Evolutionary conservation across 2,113 vertebrate species (phyloP).

Genomic region (Pristiophorus japonicus): DNA sequence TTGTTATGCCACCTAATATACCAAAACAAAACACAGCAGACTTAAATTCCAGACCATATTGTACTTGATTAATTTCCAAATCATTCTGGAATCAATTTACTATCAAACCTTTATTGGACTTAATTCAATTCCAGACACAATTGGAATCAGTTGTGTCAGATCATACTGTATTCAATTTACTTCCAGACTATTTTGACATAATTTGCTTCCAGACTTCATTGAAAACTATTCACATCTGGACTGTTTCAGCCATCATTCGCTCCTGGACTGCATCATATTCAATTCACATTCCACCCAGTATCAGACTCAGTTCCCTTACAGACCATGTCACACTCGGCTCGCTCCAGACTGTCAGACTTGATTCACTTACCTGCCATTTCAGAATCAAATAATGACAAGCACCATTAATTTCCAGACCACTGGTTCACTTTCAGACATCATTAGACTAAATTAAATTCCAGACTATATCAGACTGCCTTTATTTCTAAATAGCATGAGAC

Average conservation of each 20-base stretch:
- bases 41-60: constrained; percentile 1
- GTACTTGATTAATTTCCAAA: constrained; percentile 21
- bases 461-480: not conserved
- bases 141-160: constrained; percentile 22
- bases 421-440: not conserved
- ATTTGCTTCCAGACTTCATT: constrained; percentile 32
- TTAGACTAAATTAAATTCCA: not conserved
- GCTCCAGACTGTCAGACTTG: constrained; percentile 19
- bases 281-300: constrained; percentile 26
- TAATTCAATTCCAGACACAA: constrained; percentile 13
- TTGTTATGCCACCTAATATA: not conserved
- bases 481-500: not conserved
- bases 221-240: constrained; percentile 34
- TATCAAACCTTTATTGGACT: constrained; percentile 23
- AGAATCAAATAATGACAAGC: constrained; percentile 17
- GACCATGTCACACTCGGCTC: not conserved
- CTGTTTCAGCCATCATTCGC: constrained; percentile 17
- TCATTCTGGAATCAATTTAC: constrained; percentile 34
- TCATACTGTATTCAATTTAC: constrained; percentile 30
- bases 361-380: constrained; percentile 7
- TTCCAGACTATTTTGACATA: constrained; percentile 33
- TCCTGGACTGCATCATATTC: constrained; percentile 32
- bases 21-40: not conserved
- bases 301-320: constrained; percentile 14
- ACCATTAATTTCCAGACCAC: constrained; percentile 24